Percentiles rank a stretch among this genome's conserved stretches.
phyloP scores from a whole-genome alignment of 1,140 invertebrate species.

The Hyles vespertilio region DNA sequence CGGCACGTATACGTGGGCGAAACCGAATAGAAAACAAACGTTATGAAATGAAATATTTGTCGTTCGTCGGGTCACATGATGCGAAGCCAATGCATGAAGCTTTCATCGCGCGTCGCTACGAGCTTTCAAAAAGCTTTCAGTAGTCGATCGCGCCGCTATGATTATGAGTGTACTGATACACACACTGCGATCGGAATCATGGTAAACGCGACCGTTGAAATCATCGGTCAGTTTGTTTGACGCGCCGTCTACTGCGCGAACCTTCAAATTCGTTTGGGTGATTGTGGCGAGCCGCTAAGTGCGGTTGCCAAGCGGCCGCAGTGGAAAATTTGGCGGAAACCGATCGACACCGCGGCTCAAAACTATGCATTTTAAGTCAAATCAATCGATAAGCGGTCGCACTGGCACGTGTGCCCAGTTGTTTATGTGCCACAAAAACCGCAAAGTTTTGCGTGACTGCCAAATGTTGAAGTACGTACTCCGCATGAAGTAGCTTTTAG shows the following conservation, averaged over 20 bases:
- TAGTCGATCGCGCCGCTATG: slow-evolving; percentile 49
- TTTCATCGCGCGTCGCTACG: slow-evolving; percentile 51
- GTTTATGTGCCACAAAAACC: slow-evolving; percentile 71
- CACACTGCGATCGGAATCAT: slow-evolving; percentile 27
- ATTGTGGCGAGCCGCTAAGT: slow-evolving; percentile 36
- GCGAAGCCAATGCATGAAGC: slow-evolving; percentile 44
- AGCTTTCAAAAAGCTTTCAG: slow-evolving; percentile 71
- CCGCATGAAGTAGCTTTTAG: slow-evolving; percentile 56
- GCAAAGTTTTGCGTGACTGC: slow-evolving; percentile 59
- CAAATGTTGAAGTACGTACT: slow-evolving; percentile 53
- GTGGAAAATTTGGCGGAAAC: slow-evolving; percentile 59
- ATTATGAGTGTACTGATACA: slow-evolving; percentile 45
- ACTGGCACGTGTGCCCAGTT: slow-evolving; percentile 52
- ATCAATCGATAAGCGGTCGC: slow-evolving; percentile 63
- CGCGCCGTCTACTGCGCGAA: slow-evolving; percentile 19
- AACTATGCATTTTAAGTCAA: slow-evolving; percentile 66
- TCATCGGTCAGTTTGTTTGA: slow-evolving; percentile 9
- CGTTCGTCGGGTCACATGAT: slow-evolving; percentile 35
- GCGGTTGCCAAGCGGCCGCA: slow-evolving; percentile 57
- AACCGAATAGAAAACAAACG: slow-evolving; percentile 17
- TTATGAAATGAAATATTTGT: slow-evolving; percentile 15
- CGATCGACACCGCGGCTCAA: slow-evolving; percentile 57
- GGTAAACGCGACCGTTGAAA: slow-evolving; percentile 21
- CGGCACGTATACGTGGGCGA: too few species aligned
- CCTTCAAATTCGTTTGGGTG: slow-evolving; percentile 33